These are phyloP conservation scores for Pristionchus entomophagus DNA, from an alignment of 2,888 invertebrate genomes.

Conservation along the genomic window DNA sequence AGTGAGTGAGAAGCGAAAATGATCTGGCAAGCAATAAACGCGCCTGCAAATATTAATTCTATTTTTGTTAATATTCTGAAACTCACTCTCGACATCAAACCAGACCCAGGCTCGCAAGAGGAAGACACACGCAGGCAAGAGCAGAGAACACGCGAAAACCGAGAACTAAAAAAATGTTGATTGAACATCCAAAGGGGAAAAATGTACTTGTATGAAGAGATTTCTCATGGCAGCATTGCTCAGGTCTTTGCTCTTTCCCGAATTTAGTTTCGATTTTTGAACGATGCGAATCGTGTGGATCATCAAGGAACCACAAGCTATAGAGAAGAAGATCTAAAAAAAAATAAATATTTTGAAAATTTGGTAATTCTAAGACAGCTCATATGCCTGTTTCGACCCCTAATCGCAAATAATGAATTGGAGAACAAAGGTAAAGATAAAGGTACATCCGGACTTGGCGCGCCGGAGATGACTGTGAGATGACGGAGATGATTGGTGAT, in stretches of 20 bases:
- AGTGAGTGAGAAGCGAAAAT: background rate
- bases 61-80: background rate
- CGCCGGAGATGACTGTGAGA: no score
- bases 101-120: background rate
- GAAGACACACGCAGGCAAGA: background rate
- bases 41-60: background rate
- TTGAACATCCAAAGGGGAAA: background rate
- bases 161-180: background rate
- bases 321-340: background rate
- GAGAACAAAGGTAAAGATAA: no score
- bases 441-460: no score
- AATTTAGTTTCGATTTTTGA: background rate
- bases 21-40: background rate
- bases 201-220: constrained; percentile 3
- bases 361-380: no score
- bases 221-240: constrained; percentile 18
- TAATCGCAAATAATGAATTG: no score
- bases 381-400: no score
- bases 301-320: constrained; percentile 2
- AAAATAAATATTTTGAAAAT: background rate
- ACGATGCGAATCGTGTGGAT: background rate
- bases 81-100: background rate
- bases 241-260: background rate
- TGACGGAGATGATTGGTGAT: no score
- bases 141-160: background rate